Evolutionary conservation across 30 jellyfish, hydroid and myxozoan species (phyloP), one percentile per base, ranked within the genome.

Genomic region (Sanderia malayensis): DNA sequence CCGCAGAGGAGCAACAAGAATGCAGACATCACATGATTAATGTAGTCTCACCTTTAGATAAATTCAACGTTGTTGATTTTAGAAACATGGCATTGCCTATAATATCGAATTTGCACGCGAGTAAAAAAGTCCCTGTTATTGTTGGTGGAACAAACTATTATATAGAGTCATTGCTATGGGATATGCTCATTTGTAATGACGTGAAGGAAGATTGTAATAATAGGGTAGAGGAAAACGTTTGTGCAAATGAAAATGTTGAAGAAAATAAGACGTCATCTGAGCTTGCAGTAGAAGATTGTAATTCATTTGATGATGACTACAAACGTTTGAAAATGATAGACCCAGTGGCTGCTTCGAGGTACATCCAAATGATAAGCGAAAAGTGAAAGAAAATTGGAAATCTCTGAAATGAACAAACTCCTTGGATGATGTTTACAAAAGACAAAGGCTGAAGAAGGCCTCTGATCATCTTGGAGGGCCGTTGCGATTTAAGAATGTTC

Each of bases 81-180:
- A 37, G 95, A 69, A 55, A 85, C 17, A 74, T 57, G 80, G 95
- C 99, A 62, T 65, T 92, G 83, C 83, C 85, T 10, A 41, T 92
- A 18, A 73, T 92, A 30, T 47, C 66, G 9, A 86, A 81, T 29
- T 34, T 92, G 6, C n/a, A 66, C 7, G 2, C 31, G 17, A 70
- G 87, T 37, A 79, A 85, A 0, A 85, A 86, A 41, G 66, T 81
- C 64, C 99, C 99, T 6, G 74, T 92, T 33, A 66, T 92, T 1
- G 99, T 92, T 32, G 99, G 99, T 37, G 99, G 99, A 27, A 92
- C 99, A n/a, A 84, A 92, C 67, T 92, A 92, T 55, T 92, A 84
- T 60, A 81, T 92, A 1, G 99, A 92, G 49, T 63, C 99, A 24
- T 68, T 92, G 20, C 27, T 92, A 59, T 92, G 99, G 99, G 86